Percentiles rank a stretch among this genome's conserved stretches.
Conservation (phyloP, 37 sponge, comb jelly and placozoan species). For the Amphimedon queenslandica region DNA sequence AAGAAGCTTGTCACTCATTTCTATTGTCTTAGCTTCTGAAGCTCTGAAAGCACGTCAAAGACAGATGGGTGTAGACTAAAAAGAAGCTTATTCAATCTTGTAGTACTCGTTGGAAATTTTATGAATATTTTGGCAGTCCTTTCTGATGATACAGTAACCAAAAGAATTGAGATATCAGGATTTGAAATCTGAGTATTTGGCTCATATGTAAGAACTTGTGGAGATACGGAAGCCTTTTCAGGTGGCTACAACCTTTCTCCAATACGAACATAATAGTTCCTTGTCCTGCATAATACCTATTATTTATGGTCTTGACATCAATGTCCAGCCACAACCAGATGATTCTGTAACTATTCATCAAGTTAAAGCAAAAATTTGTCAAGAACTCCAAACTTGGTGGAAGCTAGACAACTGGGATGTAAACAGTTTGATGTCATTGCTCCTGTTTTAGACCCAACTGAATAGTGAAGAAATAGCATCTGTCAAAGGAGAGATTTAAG, state of each 20-base stretch:
- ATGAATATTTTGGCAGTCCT: slow-evolving; percentile 8
- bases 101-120: slow-evolving; percentile 15
- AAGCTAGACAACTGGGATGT: not conserved
- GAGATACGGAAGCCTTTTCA: not conserved
- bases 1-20: slow-evolving; percentile 22
- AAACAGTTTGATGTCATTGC: not conserved
- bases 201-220: slow-evolving; percentile 2
- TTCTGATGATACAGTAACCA: slow-evolving; percentile 28
- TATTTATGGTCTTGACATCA: slow-evolving; percentile 2
- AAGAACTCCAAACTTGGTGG: not conserved
- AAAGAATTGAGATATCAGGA: slow-evolving; percentile 4
- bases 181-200: slow-evolving; percentile 8
- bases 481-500: no score
- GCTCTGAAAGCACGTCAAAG: slow-evolving; percentile 10
- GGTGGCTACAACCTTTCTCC: slow-evolving; percentile 11
- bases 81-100: slow-evolving; percentile 10
- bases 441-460: not conserved
- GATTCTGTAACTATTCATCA: not conserved
- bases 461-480: not conserved
- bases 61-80: slow-evolving; percentile 13
- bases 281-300: slow-evolving; percentile 2
- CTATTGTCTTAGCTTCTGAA: slow-evolving; percentile 16
- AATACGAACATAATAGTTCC: slow-evolving; percentile 11
- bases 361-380: not conserved
- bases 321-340: not conserved